Evolutionary conservation across 2,888 invertebrate genomes (phyloP).

Genomic region (Cerastis leucographa): DNA sequence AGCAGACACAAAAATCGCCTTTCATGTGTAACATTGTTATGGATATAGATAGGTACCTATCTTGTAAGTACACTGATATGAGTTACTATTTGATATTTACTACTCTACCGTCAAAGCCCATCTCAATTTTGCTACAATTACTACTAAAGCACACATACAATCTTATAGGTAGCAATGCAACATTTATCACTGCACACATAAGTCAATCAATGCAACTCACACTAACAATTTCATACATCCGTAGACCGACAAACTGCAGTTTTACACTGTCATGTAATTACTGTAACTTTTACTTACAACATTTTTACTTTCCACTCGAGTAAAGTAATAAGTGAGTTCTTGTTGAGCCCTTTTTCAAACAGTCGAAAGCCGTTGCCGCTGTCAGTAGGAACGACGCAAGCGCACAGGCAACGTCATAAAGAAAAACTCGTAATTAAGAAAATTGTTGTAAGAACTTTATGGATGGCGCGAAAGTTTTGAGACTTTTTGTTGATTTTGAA

Average conservation of each 20-base stretch:
- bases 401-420: slow-evolving; percentile 61
- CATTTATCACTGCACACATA: background rate
- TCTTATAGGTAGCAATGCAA: background rate
- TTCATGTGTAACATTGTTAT: too few species aligned
- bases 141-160: background rate
- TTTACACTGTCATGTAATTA: slow-evolving; percentile 70
- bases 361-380: slow-evolving; percentile 76
- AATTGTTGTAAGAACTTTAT: slow-evolving; percentile 23
- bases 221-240: slow-evolving; percentile 10
- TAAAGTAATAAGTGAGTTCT: slow-evolving; percentile 68
- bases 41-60: background rate
- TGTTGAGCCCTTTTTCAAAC: slow-evolving; percentile 83
- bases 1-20: too few species aligned
- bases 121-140: background rate
- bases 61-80: background rate
- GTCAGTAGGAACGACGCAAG: slow-evolving; percentile 63
- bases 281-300: slow-evolving; percentile 78
- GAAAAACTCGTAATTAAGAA: slow-evolving; percentile 63
- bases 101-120: background rate
- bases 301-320: slow-evolving; percentile 83
- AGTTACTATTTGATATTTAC: background rate
- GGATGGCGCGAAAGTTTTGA: slow-evolving; percentile 14
- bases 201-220: slow-evolving; percentile 5
- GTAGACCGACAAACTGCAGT: slow-evolving; percentile 54
- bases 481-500: background rate